phyloP scores from a whole-genome alignment of 2,113 vertebrate genomes.

The Microtus oregoni region DNA sequence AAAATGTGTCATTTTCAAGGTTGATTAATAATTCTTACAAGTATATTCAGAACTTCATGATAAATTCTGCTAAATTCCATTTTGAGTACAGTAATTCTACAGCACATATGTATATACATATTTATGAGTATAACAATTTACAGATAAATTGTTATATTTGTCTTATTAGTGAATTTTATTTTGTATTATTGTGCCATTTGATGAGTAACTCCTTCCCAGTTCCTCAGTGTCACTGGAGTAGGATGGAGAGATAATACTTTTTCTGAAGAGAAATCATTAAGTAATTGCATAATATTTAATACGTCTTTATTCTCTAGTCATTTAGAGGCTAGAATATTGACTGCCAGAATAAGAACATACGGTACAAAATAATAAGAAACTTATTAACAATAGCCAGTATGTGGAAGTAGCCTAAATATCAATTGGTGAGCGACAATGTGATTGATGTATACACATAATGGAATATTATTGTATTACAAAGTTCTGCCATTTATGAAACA shows the following conservation, averaged over 20 bases:
- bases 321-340: background rate
- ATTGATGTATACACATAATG: background rate
- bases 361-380: background rate
- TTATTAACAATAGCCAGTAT: background rate
- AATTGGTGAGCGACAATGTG: background rate
- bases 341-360: constrained; percentile 2
- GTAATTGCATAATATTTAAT: constrained; percentile 47
- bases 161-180: constrained; percentile 73
- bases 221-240: background rate
- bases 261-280: constrained; percentile 23
- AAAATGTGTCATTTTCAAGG: constrained; percentile 10
- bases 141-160: constrained; percentile 70
- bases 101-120: constrained; percentile 61
- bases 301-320: constrained; percentile 15
- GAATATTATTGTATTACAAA: background rate
- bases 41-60: constrained; percentile 51
- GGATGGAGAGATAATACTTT: background rate
- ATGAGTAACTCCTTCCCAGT: constrained; percentile 51
- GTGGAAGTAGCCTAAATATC: background rate
- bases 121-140: constrained; percentile 76
- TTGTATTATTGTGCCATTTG: constrained; percentile 54
- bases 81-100: constrained; percentile 51
- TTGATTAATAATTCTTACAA: constrained; percentile 62
- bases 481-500: background rate
- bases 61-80: constrained; percentile 60